Evolutionary conservation across 2,113 vertebrate genomes (phyloP).

Genomic region (Sphaerodactylus townsendi): DNA sequence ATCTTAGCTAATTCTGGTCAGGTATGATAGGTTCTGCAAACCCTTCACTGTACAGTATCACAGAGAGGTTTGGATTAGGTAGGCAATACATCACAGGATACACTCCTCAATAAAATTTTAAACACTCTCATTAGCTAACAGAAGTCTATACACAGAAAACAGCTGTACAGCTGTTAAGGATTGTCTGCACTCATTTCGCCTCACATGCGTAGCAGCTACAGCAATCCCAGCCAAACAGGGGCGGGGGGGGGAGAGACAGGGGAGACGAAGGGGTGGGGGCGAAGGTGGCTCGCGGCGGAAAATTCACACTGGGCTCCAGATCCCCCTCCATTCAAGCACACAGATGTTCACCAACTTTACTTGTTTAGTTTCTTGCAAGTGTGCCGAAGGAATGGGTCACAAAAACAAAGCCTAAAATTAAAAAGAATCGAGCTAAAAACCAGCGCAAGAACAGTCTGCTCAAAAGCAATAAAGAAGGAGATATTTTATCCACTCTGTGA

Average conservation of each 20-base stretch:
- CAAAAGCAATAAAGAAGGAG: slow-evolving; percentile 19
- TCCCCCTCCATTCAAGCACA: background rate
- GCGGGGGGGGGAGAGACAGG: too few species aligned
- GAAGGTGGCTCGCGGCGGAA: slow-evolving; percentile 5
- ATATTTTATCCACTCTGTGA: slow-evolving; percentile 13
- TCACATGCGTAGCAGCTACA: background rate
- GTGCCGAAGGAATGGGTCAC: slow-evolving; percentile 18
- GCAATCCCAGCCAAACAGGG: background rate
- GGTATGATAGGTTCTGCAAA: slow-evolving; percentile 46
- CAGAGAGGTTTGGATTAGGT: slow-evolving; percentile 48
- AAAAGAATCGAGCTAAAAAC: slow-evolving; percentile 37
- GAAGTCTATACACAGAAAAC: slow-evolving; percentile 39
- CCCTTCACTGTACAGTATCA: slow-evolving; percentile 26
- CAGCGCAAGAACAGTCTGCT: slow-evolving; percentile 31
- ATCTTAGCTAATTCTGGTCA: slow-evolving; percentile 29
- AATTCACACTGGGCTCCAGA: slow-evolving; percentile 1
- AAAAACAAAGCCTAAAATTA: background rate
- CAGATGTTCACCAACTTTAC: slow-evolving; percentile 23
- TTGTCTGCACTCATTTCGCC: slow-evolving; percentile 1
- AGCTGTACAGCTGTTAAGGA: slow-evolving; percentile 59
- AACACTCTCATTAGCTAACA: slow-evolving; percentile 61
- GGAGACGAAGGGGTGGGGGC: background rate
- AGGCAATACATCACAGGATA: slow-evolving; percentile 60
- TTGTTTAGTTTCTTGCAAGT: background rate
- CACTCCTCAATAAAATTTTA: slow-evolving; percentile 61